Evolutionary conservation across 2,888 invertebrate species (phyloP).

Genomic region (Dicranocentrus wangi): DNA sequence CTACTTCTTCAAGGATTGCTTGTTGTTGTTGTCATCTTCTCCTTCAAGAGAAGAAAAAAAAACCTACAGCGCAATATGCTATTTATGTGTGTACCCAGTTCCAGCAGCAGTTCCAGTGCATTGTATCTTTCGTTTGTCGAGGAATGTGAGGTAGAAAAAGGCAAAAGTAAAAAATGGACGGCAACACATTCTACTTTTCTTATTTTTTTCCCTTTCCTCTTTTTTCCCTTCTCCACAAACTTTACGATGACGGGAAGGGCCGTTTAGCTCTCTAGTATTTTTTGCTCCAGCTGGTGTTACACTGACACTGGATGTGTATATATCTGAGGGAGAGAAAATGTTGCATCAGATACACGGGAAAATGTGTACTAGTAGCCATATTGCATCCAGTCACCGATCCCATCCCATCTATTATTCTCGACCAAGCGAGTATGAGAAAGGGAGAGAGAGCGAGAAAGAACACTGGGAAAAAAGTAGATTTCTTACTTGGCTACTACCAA

Average conservation of each 20-base stretch:
- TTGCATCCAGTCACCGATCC: constrained; percentile 25
- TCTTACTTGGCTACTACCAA: constrained; percentile 28
- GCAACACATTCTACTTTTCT: constrained; percentile 17
- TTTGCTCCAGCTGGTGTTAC: constrained; percentile 47
- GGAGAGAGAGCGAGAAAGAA: background rate
- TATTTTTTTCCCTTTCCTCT: constrained; percentile 29
- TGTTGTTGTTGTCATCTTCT: constrained; percentile 30
- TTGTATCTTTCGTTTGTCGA: too few species aligned
- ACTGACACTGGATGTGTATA: constrained; percentile 20
- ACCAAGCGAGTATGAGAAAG: constrained; percentile 33
- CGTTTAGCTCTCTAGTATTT: constrained; percentile 58
- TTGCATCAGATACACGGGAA: constrained; percentile 1
- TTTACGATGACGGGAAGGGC: constrained; percentile 64
- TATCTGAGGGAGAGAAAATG: background rate
- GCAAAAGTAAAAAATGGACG: constrained; percentile 31
- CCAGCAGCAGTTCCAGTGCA: too few species aligned
- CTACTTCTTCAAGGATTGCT: constrained; percentile 11
- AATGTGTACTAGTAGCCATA: constrained; percentile 2
- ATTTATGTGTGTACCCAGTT: background rate
- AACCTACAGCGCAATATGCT: background rate
- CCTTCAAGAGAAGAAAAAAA: constrained; percentile 14
- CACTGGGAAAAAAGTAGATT: constrained; percentile 29
- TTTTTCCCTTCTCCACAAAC: constrained; percentile 27
- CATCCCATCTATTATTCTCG: constrained; percentile 64
- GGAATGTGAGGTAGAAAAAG: constrained; percentile 6